phyloP scores from a whole-genome alignment of 2,888 invertebrate genomes.

The Eilema depressum region DNA sequence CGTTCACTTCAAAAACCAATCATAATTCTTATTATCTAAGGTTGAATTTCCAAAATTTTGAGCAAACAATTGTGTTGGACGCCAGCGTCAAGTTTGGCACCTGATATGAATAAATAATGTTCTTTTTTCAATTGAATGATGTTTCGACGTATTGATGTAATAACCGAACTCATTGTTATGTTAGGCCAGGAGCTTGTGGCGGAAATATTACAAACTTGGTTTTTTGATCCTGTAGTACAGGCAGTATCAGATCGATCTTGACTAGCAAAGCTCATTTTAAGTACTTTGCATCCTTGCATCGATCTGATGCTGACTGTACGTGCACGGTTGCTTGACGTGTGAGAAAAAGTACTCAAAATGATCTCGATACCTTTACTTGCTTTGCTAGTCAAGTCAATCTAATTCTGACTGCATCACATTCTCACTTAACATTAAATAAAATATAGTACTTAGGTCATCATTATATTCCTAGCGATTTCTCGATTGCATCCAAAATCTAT shows the following conservation, averaged over 20 bases:
- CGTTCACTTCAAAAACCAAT: slow-evolving; percentile 11
- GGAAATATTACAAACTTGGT: background rate
- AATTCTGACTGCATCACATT: too few species aligned
- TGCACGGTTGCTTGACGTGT: too few species aligned
- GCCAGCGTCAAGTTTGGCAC: slow-evolving; percentile 34
- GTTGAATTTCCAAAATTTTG: slow-evolving; percentile 19
- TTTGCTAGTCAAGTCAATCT: too few species aligned
- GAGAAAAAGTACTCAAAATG: too few species aligned
- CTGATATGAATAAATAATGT: slow-evolving; percentile 49
- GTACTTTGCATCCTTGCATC: too few species aligned
- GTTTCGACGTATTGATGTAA: slow-evolving; percentile 54
- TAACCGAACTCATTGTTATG: slow-evolving; percentile 45
- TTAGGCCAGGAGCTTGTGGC: slow-evolving; percentile 33
- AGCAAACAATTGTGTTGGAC: slow-evolving; percentile 26
- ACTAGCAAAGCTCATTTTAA: too few species aligned
- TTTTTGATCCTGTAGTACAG: background rate
- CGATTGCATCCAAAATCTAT: too few species aligned
- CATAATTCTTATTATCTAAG: background rate
- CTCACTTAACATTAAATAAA: background rate
- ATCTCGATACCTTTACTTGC: too few species aligned
- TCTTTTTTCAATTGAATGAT: slow-evolving; percentile 50
- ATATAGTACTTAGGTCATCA: background rate
- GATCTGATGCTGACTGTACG: too few species aligned
- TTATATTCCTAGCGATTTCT: too few species aligned
- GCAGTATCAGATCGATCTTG: too few species aligned